Evolutionary conservation across 2,888 invertebrate genomes (phyloP).

Genomic region (Torymus tubicola): DNA sequence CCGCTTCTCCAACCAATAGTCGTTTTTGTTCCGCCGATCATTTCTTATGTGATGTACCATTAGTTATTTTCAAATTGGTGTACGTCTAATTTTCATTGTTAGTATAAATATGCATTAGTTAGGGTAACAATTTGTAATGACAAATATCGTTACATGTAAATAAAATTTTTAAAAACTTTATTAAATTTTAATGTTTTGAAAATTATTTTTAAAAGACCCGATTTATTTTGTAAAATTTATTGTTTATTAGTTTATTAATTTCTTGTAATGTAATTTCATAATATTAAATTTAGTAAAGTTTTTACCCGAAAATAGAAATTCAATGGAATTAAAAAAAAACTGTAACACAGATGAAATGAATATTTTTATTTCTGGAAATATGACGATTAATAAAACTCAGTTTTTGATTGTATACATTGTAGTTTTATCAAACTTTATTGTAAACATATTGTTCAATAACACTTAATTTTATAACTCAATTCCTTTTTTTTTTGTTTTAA

Average conservation of each 20-base stretch:
- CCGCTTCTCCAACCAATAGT: constrained; percentile 49
- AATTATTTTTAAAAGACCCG: constrained; percentile 37
- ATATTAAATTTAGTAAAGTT: constrained; percentile 58
- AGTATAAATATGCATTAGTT: constrained; percentile 59
- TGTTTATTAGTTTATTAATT: constrained; percentile 49
- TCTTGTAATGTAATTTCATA: constrained; percentile 46
- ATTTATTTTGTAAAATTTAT: constrained; percentile 51
- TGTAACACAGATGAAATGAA: constrained; percentile 58
- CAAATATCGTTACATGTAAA: constrained; percentile 59
- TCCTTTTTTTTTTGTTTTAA: constrained; percentile 41
- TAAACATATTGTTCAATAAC: constrained; percentile 49
- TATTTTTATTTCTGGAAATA: constrained; percentile 58
- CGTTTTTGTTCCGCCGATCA: constrained; percentile 53
- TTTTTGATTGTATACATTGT: constrained; percentile 59
- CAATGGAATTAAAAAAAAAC: constrained; percentile 54
- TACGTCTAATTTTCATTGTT: constrained; percentile 59
- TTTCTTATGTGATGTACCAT: constrained; percentile 58
- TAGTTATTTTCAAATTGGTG: constrained; percentile 54
- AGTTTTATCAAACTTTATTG: constrained; percentile 52
- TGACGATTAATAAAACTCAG: constrained; percentile 59
- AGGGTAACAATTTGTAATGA: constrained; percentile 60
- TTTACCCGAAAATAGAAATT: constrained; percentile 57
- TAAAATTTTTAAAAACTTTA: constrained; percentile 60
- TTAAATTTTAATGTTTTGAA: constrained; percentile 58
- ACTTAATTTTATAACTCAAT: constrained; percentile 44